Evolutionary conservation across 2,888 invertebrate species (phyloP).

Genomic region (Entomobrya proxima): DNA sequence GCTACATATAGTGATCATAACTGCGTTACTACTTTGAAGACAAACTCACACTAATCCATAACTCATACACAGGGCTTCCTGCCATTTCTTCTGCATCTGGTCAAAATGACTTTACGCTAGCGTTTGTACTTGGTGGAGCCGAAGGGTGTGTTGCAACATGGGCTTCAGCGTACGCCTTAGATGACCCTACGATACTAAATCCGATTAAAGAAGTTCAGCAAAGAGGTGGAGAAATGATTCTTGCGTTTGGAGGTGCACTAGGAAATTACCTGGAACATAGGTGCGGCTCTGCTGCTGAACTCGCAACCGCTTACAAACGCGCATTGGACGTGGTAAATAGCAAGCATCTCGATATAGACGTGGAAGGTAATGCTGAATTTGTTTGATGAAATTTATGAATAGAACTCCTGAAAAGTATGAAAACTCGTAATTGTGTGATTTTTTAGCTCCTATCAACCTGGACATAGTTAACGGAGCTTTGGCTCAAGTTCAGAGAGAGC

Average conservation of each 20-base stretch:
- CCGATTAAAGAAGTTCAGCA: slow-evolving; percentile 63
- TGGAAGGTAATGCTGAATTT: no score
- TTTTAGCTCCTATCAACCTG: slow-evolving; percentile 59
- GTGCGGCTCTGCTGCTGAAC: slow-evolving; percentile 46
- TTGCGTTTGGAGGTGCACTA: slow-evolving; percentile 65
- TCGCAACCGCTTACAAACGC: slow-evolving; percentile 63
- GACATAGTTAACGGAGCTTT: slow-evolving; percentile 69
- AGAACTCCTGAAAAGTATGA: no score
- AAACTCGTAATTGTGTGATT: no score
- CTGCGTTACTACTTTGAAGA: no score
- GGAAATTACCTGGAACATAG: slow-evolving; percentile 71
- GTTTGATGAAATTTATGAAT: no score
- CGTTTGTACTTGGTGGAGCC: slow-evolving; percentile 67
- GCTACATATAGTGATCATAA: no score
- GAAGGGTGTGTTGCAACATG: slow-evolving; percentile 67
- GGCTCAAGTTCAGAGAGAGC: slow-evolving; percentile 62
- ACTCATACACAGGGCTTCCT: no score
- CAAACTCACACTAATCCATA: no score
- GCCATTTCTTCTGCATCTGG: slow-evolving; percentile 42
- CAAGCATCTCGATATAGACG: slow-evolving; percentile 64
- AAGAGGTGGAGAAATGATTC: slow-evolving; percentile 70
- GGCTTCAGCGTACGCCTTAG: slow-evolving; percentile 61
- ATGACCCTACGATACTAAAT: slow-evolving; percentile 64
- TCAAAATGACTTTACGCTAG: slow-evolving; percentile 67
- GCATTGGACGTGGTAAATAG: slow-evolving; percentile 65